Conservation (phyloP, 2,797 vertebrate genomes). For the Dryobates pubescens region DNA sequence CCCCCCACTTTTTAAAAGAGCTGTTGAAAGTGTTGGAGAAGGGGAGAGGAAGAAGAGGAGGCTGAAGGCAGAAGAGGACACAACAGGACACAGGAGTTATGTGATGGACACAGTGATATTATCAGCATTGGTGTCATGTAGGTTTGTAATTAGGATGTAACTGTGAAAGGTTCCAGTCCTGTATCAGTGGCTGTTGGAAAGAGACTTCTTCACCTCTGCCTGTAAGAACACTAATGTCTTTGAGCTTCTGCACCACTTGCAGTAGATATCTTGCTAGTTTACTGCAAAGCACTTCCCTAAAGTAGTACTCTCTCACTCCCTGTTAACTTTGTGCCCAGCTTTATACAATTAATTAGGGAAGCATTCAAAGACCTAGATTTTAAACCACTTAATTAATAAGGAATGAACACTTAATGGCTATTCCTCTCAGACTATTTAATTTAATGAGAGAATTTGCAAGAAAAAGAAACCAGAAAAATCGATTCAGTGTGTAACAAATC, state of each 20-base stretch:
- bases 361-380: slow-evolving; percentile 75
- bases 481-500: slow-evolving; percentile 71
- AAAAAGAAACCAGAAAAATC: slow-evolving; percentile 73
- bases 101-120: background rate
- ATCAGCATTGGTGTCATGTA: rapidly evolving
- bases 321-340: slow-evolving; percentile 75
- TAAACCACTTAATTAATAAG: slow-evolving; percentile 79
- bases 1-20: background rate
- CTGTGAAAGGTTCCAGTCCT: background rate
- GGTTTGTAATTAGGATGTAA: background rate
- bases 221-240: background rate
- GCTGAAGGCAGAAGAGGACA: background rate
- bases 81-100: rapidly evolving
- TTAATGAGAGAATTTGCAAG: slow-evolving; percentile 73
- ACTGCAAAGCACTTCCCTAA: slow-evolving; percentile 31
- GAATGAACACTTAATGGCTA: slow-evolving; percentile 75
- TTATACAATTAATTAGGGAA: slow-evolving; percentile 78
- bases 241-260: background rate
- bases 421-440: slow-evolving; percentile 77
- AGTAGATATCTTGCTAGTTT: slow-evolving; percentile 35
- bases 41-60: background rate
- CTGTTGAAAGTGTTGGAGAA: background rate
- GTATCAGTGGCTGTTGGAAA: background rate
- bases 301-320: slow-evolving; percentile 59
- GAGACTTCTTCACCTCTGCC: background rate